Conservation (phyloP, 2,888 invertebrate species). For the Tuberolachnus salignus region DNA sequence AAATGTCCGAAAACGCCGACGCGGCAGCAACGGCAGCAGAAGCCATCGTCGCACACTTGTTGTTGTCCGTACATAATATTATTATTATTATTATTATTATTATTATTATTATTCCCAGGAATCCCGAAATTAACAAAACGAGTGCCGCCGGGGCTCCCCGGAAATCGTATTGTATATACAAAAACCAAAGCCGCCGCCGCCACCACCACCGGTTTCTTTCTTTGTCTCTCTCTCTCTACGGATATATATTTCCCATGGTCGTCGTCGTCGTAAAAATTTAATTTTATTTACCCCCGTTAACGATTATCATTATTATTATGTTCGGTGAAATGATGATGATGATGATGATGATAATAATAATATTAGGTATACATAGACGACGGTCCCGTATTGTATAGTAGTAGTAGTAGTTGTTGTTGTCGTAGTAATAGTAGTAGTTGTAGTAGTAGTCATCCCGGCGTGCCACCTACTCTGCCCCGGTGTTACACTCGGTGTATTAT, state of each 20-base stretch:
- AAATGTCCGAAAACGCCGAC: constrained; percentile 49
- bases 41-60: background rate
- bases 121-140: constrained; percentile 21
- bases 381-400: background rate
- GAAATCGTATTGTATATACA: constrained; percentile 44
- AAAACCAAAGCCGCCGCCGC: constrained; percentile 16
- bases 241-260: constrained; percentile 18
- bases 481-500: too few relatives aligned
- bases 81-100: too few relatives aligned
- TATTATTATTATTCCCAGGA: constrained; percentile 8
- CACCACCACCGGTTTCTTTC: constrained; percentile 5
- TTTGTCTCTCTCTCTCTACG: too few relatives aligned
- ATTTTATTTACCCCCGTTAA: constrained; percentile 49
- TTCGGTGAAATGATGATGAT: too few relatives aligned
- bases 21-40: too few relatives aligned
- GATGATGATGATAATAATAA: too few relatives aligned
- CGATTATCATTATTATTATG: background rate
- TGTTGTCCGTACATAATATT: background rate
- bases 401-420: too few relatives aligned
- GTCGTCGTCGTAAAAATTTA: constrained; percentile 32
- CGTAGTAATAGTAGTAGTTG: too few relatives aligned
- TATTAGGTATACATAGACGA: too few relatives aligned
- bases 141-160: constrained; percentile 23
- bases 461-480: too few relatives aligned
- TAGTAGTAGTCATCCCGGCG: too few relatives aligned